phyloP scores from a whole-genome alignment of 1,140 invertebrate species.

The Diabrotica undecimpunctata region DNA sequence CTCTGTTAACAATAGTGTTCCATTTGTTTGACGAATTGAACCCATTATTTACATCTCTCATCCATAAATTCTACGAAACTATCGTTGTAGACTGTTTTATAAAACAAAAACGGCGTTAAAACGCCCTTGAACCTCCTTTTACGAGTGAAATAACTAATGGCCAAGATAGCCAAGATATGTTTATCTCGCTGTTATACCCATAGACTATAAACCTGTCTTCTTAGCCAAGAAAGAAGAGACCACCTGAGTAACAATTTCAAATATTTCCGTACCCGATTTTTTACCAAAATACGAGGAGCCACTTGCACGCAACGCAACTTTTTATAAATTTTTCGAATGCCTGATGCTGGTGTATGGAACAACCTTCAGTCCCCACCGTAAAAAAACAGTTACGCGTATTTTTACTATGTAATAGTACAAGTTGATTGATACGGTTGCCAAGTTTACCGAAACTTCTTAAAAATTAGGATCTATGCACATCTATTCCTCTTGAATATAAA shows the following conservation, averaged over 20 bases:
- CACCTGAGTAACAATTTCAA: background rate
- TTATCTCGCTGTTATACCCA: background rate
- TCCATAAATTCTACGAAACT: too few relatives aligned
- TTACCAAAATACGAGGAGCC: conserved; percentile 2
- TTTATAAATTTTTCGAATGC: background rate
- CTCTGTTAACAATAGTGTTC: too few relatives aligned
- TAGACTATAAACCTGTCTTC: background rate
- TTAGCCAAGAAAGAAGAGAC: background rate
- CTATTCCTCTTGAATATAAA: too few relatives aligned
- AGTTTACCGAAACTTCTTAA: background rate
- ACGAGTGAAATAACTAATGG: background rate
- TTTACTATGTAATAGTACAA: background rate
- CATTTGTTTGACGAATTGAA: too few relatives aligned
- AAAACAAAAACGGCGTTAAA: background rate
- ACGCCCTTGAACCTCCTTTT: background rate
- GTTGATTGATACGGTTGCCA: background rate
- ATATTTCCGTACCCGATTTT: background rate
- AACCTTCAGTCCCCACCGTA: background rate
- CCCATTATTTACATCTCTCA: too few relatives aligned
- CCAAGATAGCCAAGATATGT: background rate
- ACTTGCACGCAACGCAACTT: background rate
- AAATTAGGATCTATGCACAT: too few relatives aligned
- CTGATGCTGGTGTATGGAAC: too few relatives aligned
- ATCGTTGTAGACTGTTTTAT: background rate
- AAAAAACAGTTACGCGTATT: background rate